phyloP scores from a whole-genome alignment of 2,888 invertebrate genomes.

The Frankliniella fusca region DNA sequence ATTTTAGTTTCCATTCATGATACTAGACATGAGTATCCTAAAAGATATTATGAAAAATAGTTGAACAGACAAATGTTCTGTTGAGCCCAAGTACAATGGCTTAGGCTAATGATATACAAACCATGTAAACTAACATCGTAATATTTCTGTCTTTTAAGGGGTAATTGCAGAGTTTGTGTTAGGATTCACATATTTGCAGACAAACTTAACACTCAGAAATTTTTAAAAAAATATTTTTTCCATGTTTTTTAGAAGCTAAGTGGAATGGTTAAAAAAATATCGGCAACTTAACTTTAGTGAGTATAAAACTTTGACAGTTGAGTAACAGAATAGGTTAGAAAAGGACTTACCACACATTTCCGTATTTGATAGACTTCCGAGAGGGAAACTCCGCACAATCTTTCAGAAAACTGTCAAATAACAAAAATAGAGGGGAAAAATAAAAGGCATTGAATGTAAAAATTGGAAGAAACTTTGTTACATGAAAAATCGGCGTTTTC shows the following conservation, averaged over 20 bases:
- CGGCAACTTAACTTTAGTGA: neutral
- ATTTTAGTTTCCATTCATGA: too few relatives aligned
- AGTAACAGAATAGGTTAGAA: neutral
- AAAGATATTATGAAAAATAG: too few relatives aligned
- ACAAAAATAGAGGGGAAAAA: neutral
- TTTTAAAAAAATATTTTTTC: neutral
- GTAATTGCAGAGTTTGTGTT: neutral
- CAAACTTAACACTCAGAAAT: neutral
- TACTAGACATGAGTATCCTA: too few relatives aligned
- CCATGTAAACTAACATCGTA: too few relatives aligned
- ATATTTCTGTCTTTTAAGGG: too few relatives aligned
- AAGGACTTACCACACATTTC: conserved; percentile 18
- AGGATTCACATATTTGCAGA: neutral
- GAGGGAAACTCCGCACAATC: neutral
- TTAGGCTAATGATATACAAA: too few relatives aligned
- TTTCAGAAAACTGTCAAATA: neutral
- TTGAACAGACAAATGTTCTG: too few relatives aligned
- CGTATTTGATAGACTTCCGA: neutral
- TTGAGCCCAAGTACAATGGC: too few relatives aligned
- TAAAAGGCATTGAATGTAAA: too few relatives aligned
- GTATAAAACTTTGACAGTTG: neutral
- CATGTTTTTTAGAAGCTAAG: neutral
- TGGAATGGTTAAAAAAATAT: neutral
- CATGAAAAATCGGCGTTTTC: too few relatives aligned
- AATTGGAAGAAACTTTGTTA: too few relatives aligned